A percentile compares a stretch with the other conserved stretches of the same genome.
phyloP scores from a whole-genome alignment of 2,888 invertebrate species.

The Cyclophora albipunctata region DNA sequence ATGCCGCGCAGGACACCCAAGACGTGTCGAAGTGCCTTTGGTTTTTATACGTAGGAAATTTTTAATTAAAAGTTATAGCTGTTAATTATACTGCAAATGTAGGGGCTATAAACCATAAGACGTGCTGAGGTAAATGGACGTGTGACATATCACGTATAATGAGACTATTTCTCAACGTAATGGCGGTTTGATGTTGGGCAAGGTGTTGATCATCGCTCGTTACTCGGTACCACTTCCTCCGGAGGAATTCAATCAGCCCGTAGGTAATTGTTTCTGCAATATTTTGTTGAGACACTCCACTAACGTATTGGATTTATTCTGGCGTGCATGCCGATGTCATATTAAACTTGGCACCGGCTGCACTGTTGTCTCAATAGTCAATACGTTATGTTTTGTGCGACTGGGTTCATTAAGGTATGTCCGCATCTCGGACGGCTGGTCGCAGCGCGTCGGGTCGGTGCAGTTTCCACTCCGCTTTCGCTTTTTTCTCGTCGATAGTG shows the following conservation, averaged over 20 bases:
- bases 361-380: too few species aligned
- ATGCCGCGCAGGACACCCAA: too few species aligned
- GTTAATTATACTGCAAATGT: too few species aligned
- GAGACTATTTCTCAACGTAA: slow-evolving; percentile 21
- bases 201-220: slow-evolving; percentile 32
- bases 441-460: slow-evolving; percentile 26
- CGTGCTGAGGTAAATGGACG: too few species aligned
- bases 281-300: slow-evolving; percentile 12
- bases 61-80: too few species aligned
- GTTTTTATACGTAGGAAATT: too few species aligned
- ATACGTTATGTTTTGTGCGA: not conserved
- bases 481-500: slow-evolving; percentile 43
- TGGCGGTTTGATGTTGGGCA: slow-evolving; percentile 27
- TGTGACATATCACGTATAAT: slow-evolving; percentile 17
- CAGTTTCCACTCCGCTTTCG: slow-evolving; percentile 63
- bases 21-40: too few species aligned
- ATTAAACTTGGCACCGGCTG: too few species aligned
- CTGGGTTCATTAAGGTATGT: not conserved
- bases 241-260: slow-evolving; percentile 23
- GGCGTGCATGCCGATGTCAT: too few species aligned
- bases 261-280: slow-evolving; percentile 1
- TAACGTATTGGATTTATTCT: slow-evolving; percentile 1
- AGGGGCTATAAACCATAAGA: too few species aligned
- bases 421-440: slow-evolving; percentile 3
- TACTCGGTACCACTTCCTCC: slow-evolving; percentile 31